Evolutionary conservation across 2,888 invertebrate genomes (phyloP), one percentile per base, ranked within the genome.

Genomic region (Arrhopalites spinosus): DNA sequence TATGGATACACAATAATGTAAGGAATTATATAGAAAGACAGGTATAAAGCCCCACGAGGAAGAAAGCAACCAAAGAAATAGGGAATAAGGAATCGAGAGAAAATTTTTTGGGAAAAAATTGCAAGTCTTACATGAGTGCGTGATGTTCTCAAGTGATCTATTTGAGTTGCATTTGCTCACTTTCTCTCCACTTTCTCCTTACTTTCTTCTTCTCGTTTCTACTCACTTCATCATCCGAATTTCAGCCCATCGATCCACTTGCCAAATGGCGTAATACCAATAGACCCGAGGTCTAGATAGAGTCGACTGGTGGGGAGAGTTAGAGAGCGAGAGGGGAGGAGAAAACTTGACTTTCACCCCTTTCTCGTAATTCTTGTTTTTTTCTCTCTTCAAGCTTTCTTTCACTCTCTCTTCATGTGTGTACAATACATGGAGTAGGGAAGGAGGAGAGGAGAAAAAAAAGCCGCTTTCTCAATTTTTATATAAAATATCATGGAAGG

Each of bases 101-200:
- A 29, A 70, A n/a, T n/a, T n/a, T n/a, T n/a, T n/a, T n/a, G 29
- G 56, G 64, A 43, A 36, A 69, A 77, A 73, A 72, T 75, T 72
- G 72, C 61, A 69, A 75, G 75, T 75, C 70, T 61, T 73, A 73
- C 69, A 73, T 76, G 11, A 36, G 74, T 69, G 63, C 73, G 64
- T 73, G 72, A 43, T 72, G 72, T 36, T 7, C 63, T 63, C 72
- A 72, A 72, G 63, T 72, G 72, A 72, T 72, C 72, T 72, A 63
- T 72, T 72, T 36, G 68, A 56, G 36, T 27, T 30, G 36, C 23
- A 56, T 36, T 59, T 76, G 50, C 67, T 59, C 56, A 50, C 50
- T 50, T 50, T 50, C 59, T 25, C 25, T 59, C 59, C n/a, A n/a
- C 53, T n/a, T 45, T 45, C 45, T 7, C n/a, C 47, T 47, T 7